Evolutionary conservation across 2,113 vertebrate species (phyloP).

Genomic region (Tenrec ecaudatus): DNA sequence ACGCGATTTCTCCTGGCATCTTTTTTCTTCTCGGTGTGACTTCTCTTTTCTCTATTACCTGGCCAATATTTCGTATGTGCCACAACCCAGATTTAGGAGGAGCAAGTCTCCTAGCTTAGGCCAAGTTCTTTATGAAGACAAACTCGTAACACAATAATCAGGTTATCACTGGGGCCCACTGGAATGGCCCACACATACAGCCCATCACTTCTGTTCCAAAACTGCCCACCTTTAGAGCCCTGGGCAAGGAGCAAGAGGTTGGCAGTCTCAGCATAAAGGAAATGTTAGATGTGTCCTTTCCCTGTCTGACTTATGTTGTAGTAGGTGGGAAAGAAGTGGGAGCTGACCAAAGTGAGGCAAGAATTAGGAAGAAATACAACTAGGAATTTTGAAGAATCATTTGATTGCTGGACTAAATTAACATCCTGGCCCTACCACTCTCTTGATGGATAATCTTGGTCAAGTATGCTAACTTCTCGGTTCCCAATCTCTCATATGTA

Average conservation of each 20-base stretch:
- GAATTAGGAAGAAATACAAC: neutral
- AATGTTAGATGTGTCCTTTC: fast-evolving
- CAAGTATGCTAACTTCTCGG: neutral
- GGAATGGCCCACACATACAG: neutral
- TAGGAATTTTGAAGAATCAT: neutral
- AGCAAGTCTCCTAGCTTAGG: neutral
- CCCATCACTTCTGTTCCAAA: neutral
- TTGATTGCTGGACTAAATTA: neutral
- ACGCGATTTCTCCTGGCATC: neutral
- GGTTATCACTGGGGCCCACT: neutral
- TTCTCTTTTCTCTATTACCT: neutral
- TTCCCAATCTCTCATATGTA: neutral
- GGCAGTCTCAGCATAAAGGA: neutral
- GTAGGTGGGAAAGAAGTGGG: neutral
- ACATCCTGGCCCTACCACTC: neutral
- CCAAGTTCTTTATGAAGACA: neutral
- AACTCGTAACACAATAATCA: neutral
- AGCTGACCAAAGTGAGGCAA: neutral
- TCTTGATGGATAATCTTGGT: neutral
- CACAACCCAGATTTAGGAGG: neutral
- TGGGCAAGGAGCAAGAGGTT: fast-evolving
- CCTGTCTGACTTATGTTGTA: neutral
- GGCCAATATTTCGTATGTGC: neutral
- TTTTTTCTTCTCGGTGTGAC: neutral
- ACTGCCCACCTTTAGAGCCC: neutral